Conservation (phyloP, 2,888 invertebrate genomes). For the Tridacna gigas region DNA sequence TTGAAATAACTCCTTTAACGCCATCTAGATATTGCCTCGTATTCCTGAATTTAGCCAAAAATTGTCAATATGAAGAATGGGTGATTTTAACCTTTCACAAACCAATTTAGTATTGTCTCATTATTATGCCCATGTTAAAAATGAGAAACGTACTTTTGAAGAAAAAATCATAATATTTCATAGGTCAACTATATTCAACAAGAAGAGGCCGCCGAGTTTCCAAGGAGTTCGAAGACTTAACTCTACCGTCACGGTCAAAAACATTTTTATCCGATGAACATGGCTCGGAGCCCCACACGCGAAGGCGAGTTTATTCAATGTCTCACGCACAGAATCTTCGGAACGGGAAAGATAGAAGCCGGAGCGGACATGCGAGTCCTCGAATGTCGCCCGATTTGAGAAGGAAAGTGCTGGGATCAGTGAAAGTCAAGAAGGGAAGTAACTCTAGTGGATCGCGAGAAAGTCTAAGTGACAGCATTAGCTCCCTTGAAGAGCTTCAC, state of each 20-base stretch:
- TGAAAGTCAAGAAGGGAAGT: conserved; percentile 29
- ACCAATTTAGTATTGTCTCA: too few relatives aligned
- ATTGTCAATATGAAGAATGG: too few relatives aligned
- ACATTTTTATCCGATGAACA: conserved; percentile 29
- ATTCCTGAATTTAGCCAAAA: too few relatives aligned
- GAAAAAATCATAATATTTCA: conserved; percentile 10
- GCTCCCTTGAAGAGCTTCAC: conserved; percentile 67
- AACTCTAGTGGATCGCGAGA: conserved; percentile 51
- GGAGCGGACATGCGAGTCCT: conserved; percentile 39
- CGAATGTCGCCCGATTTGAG: conserved; percentile 52
- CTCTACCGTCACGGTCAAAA: conserved; percentile 65
- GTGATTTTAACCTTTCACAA: too few relatives aligned
- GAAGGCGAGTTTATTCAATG: conserved; percentile 59
- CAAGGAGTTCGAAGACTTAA: conserved; percentile 71
- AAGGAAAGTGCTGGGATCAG: conserved; percentile 24
- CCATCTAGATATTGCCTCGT: too few relatives aligned
- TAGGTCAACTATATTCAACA: conserved; percentile 57
- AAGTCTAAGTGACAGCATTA: conserved; percentile 49
- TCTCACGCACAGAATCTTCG: conserved; percentile 43
- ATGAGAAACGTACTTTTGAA: too few relatives aligned
- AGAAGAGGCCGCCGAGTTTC: conserved; percentile 66
- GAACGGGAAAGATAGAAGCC: background rate
- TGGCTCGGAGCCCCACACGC: conserved; percentile 1
- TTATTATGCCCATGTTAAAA: too few relatives aligned
- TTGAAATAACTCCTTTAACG: too few relatives aligned